Conservation (phyloP, 2,113 vertebrate genomes). For the Egretta garzetta region DNA sequence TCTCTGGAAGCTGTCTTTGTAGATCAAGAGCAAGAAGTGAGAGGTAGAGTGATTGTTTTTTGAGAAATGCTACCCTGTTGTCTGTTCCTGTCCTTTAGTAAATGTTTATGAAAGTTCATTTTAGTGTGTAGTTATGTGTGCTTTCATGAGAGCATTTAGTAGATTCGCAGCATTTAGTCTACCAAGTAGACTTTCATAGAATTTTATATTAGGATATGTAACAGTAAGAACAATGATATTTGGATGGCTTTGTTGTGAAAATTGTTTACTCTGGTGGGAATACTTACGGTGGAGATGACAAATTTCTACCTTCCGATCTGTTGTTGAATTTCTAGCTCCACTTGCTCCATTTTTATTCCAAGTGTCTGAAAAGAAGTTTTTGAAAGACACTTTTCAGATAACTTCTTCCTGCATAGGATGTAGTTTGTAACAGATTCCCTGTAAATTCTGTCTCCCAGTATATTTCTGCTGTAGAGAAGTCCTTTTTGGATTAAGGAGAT, state of each 20-base stretch:
- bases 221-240: neutral
- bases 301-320: neutral
- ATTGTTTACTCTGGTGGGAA: neutral
- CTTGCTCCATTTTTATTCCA: neutral
- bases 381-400: neutral
- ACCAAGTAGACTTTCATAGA: neutral
- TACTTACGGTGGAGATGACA: neutral
- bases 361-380: neutral
- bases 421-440: neutral
- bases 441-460: neutral
- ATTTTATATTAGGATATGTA: neutral
- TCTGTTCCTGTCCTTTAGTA: neutral
- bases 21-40: neutral
- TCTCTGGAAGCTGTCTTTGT: neutral
- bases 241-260: neutral
- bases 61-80: neutral
- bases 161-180: neutral
- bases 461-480: neutral
- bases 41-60: neutral
- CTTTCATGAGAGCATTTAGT: neutral
- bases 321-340: neutral
- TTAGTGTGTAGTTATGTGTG: neutral
- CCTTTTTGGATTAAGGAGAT: neutral
- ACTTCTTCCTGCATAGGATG: neutral
- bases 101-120: neutral